Conservation (phyloP, 2,888 invertebrate species). For the Strigamia maritima region DNA sequence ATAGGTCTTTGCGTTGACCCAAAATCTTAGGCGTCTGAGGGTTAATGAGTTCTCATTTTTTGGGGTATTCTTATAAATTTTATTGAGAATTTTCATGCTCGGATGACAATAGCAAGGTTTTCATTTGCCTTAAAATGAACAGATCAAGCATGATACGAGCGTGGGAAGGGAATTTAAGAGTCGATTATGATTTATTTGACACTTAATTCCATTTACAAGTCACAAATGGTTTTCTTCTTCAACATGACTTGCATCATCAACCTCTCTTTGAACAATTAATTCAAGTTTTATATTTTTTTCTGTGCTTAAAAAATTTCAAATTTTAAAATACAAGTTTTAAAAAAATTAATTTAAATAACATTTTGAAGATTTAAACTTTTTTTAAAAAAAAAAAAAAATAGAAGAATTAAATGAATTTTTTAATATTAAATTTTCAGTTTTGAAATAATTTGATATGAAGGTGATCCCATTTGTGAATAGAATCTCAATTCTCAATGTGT, state of each 20-base stretch:
- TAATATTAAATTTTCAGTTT: not conserved
- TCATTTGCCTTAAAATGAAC: constrained; percentile 16
- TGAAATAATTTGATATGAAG: constrained; percentile 15
- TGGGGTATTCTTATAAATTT: too few relatives aligned
- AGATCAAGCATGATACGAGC: constrained; percentile 8
- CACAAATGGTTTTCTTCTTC: not conserved
- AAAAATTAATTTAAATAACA: not conserved
- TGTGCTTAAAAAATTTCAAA: not conserved
- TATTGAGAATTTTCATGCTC: not conserved
- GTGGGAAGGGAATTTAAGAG: not conserved
- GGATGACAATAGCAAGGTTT: not conserved
- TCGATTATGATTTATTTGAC: not conserved
- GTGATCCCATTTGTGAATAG: constrained; percentile 8
- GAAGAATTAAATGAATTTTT: not conserved
- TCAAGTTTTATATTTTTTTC: not conserved
- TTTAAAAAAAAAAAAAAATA: not conserved
- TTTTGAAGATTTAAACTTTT: not conserved
- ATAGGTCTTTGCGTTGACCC: too few relatives aligned
- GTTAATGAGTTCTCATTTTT: too few relatives aligned
- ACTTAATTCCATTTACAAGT: constrained; percentile 18
- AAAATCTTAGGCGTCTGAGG: too few relatives aligned
- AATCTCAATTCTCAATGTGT: not conserved
- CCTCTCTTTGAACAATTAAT: not conserved
- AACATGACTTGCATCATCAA: constrained; percentile 24
- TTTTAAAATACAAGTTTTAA: not conserved